Percentiles rank a stretch among this genome's conserved stretches.
Conservation (phyloP, 2,113 vertebrate genomes). For the Rhabdornis inornatus region DNA sequence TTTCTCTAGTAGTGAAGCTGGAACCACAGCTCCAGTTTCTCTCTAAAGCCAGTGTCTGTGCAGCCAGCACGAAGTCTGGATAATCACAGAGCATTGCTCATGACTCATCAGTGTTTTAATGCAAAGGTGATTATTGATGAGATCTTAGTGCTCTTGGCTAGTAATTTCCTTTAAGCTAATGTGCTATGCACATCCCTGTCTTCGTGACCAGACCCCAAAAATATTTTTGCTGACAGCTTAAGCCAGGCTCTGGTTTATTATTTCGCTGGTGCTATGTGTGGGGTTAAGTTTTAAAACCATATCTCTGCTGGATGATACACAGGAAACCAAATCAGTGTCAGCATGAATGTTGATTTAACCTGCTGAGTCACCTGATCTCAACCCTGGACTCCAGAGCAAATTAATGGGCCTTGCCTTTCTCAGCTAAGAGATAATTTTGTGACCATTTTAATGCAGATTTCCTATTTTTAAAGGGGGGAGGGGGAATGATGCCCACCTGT, state of each 20-base stretch:
- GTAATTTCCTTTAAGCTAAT: neutral
- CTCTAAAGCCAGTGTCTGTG: neutral
- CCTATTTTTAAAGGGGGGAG: neutral
- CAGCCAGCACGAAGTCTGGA: neutral
- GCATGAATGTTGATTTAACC: neutral
- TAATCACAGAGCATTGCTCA: neutral
- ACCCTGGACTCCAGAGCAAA: neutral
- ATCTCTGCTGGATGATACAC: neutral
- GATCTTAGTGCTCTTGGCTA: neutral
- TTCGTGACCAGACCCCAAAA: neutral
- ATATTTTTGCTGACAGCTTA: neutral
- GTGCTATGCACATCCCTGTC: neutral
- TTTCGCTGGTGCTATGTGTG: neutral
- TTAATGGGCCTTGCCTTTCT: neutral
- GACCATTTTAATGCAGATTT: neutral
- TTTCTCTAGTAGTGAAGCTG: neutral
- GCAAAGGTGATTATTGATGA: neutral
- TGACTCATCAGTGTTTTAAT: conserved; percentile 15
- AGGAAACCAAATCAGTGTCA: neutral
- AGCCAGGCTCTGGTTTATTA: neutral
- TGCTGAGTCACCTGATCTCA: neutral
- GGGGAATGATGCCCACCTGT: neutral
- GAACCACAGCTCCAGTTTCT: neutral
- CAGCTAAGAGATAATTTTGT: neutral
- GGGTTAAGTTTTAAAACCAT: neutral